These are phyloP conservation scores for Diachasmimorpha longicaudata DNA, from an alignment of 1,140 invertebrate species.

Conservation along the genomic window DNA sequence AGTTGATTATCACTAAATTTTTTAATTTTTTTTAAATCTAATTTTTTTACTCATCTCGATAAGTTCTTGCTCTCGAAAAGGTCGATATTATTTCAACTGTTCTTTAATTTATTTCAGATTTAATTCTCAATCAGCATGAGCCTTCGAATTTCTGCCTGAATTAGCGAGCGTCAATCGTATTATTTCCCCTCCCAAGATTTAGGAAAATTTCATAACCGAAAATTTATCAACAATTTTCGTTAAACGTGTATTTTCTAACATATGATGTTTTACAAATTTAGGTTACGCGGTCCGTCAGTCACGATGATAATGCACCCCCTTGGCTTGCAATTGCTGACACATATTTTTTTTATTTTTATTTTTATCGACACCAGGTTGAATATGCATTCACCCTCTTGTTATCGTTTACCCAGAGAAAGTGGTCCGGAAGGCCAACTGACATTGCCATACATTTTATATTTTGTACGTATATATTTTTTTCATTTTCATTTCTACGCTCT, in stretches of 20 bases:
- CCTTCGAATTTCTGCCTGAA: too few species aligned
- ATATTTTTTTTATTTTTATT: slow-evolving; percentile 4
- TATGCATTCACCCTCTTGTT: slow-evolving; percentile 5
- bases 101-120: too few species aligned
- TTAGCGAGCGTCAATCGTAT: too few species aligned
- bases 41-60: too few species aligned
- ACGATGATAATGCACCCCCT: slow-evolving; percentile 16
- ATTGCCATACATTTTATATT: neutral
- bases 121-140: too few species aligned
- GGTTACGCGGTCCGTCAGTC: slow-evolving; percentile 21
- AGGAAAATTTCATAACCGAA: neutral
- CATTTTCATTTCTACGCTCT: slow-evolving; percentile 10
- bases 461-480: neutral
- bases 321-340: slow-evolving; percentile 14
- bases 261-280: slow-evolving; percentile 3
- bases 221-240: neutral
- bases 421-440: slow-evolving; percentile 28
- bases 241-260: neutral
- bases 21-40: too few species aligned
- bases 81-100: too few species aligned
- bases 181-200: neutral
- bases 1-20: too few species aligned
- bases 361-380: slow-evolving; percentile 25
- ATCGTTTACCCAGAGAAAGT: slow-evolving; percentile 19
- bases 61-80: too few species aligned